These are phyloP conservation scores for Potamilus streckersoni DNA, from an alignment of 1,140 invertebrate species.

Conservation along the genomic window DNA sequence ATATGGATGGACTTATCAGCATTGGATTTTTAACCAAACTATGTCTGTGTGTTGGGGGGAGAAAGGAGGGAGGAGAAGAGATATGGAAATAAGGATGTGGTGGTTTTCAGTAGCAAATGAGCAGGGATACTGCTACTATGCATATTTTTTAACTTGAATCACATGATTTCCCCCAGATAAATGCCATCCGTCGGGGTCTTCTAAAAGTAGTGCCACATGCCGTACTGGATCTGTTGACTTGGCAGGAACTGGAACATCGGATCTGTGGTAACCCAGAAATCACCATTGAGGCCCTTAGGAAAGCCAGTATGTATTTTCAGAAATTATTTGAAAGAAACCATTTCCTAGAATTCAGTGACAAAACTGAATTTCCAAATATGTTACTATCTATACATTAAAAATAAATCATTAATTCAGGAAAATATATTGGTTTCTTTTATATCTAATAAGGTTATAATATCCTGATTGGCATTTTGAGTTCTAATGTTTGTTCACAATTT, in stretches of 20 bases:
- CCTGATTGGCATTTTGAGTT: no score
- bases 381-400: no score
- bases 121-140: not conserved
- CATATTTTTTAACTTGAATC: not conserved
- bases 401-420: no score
- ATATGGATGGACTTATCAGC: no score
- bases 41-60: no score
- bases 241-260: constrained; percentile 66
- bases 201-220: constrained; percentile 65
- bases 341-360: not conserved
- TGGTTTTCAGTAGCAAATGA: not conserved
- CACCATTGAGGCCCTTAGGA: constrained; percentile 60
- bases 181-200: constrained; percentile 58
- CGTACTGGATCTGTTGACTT: constrained; percentile 64
- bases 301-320: constrained; percentile 50
- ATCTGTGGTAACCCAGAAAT: constrained; percentile 67
- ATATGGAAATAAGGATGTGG: no score
- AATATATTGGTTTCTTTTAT: no score
- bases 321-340: not conserved
- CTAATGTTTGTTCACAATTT: no score
- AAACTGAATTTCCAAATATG: no score
- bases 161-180: constrained; percentile 41
- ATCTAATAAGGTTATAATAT: no score
- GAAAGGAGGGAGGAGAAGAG: no score
- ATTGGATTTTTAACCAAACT: no score